A percentile compares a stretch with the other conserved stretches of the same genome.
Evolutionary conservation across 2,113 vertebrate species (phyloP).

Genomic region (Mugil cephalus): DNA sequence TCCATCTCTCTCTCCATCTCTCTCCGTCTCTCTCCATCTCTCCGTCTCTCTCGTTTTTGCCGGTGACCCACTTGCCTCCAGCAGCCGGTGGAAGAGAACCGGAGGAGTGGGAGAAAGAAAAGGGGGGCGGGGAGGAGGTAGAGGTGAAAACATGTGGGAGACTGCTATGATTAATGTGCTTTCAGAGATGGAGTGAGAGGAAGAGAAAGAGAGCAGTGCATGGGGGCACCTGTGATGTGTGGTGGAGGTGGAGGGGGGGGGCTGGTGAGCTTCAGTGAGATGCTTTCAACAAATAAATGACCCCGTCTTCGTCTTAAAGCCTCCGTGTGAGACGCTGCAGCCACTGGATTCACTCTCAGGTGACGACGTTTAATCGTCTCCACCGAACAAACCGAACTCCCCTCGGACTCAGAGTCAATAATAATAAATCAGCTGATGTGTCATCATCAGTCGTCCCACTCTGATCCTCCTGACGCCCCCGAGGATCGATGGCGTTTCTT

Average conservation of each 20-base stretch:
- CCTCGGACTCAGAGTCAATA: neutral
- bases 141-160: slow-evolving; percentile 68
- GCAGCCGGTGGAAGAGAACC: slow-evolving; percentile 44
- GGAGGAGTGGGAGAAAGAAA: slow-evolving; percentile 53
- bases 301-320: slow-evolving; percentile 15
- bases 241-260: slow-evolving; percentile 18
- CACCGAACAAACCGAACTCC: neutral
- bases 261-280: slow-evolving; percentile 5
- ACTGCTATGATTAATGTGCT: slow-evolving; percentile 70
- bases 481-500: neutral
- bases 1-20: neutral
- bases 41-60: slow-evolving; percentile 4
- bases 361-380: neutral
- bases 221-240: slow-evolving; percentile 22
- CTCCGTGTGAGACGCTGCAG: neutral
- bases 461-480: slow-evolving; percentile 6
- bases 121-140: slow-evolving; percentile 36
- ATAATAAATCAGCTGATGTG: no score
- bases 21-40: neutral
- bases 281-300: slow-evolving; percentile 22
- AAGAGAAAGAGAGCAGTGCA: slow-evolving; percentile 5
- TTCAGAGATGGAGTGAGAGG: slow-evolving; percentile 54
- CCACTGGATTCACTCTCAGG: no score
- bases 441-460: neutral
- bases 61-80: slow-evolving; percentile 70